These are phyloP conservation scores for Periphyllus acericola DNA, from an alignment of 2,888 invertebrate species.

Conservation along the genomic window DNA sequence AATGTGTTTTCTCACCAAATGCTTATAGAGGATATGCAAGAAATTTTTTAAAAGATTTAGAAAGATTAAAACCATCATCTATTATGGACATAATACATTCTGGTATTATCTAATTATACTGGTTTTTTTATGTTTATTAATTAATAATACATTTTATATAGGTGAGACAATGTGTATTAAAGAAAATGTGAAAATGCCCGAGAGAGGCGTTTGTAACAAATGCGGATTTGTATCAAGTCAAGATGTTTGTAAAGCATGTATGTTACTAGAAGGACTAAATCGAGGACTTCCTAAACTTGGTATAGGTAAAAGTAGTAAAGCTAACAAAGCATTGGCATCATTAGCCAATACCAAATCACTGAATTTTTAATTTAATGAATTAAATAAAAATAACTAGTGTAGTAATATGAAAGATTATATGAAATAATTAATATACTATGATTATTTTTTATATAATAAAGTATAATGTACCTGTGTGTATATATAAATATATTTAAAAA, in stretches of 20 bases:
- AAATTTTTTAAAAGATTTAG: conserved; percentile 91
- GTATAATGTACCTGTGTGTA: too few species aligned
- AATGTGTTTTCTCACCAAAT: conserved; percentile 98
- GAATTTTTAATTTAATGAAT: conserved; percentile 26
- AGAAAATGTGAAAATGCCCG: conserved; percentile 83
- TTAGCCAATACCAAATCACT: conserved; percentile 17
- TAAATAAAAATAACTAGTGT: too few species aligned
- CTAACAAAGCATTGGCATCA: conserved; percentile 66
- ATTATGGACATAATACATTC: conserved; percentile 95
- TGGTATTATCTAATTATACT: conserved; percentile 69
- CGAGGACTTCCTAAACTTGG: conserved; percentile 89
- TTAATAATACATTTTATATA: conserved; percentile 67
- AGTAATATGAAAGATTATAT: too few species aligned
- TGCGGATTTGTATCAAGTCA: conserved; percentile 95
- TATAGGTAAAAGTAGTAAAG: conserved; percentile 89
- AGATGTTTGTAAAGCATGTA: conserved; percentile 95
- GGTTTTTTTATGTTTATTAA: background rate
- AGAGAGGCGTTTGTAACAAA: conserved; percentile 80
- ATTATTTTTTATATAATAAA: too few species aligned
- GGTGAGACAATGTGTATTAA: conserved; percentile 88
- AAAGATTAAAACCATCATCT: conserved; percentile 88
- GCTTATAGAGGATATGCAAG: conserved; percentile 95
- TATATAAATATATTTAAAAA: too few species aligned
- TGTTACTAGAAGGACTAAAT: conserved; percentile 93
- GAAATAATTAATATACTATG: too few species aligned